Percentiles rank a stretch among this genome's conserved stretches.
Evolutionary conservation across 2,888 invertebrate species (phyloP).

Genomic region (Ormyrus thymus): DNA sequence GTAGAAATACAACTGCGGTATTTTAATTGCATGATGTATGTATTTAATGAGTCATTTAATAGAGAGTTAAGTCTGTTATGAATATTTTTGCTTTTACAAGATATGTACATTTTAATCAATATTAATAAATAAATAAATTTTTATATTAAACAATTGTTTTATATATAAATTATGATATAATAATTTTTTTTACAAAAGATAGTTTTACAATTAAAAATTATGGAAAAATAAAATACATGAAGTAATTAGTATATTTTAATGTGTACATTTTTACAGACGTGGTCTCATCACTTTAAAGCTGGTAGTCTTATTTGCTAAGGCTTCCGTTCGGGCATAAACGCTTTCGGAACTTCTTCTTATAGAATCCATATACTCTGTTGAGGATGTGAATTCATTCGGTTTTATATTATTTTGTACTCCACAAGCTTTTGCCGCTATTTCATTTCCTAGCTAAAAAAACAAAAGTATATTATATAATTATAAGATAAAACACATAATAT

Average conservation of each 20-base stretch:
- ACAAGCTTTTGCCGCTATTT: slow-evolving; percentile 22
- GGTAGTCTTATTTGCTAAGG: slow-evolving; percentile 71
- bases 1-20: slow-evolving; percentile 47
- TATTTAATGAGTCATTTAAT: slow-evolving; percentile 34
- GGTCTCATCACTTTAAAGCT: slow-evolving; percentile 74
- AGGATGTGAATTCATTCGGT: slow-evolving; percentile 67
- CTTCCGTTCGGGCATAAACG: slow-evolving; percentile 73
- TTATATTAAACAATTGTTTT: slow-evolving; percentile 35
- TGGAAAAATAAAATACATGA: slow-evolving; percentile 31
- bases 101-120: slow-evolving; percentile 45
- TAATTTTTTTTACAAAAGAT: slow-evolving; percentile 38
- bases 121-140: slow-evolving; percentile 48
- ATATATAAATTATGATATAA: slow-evolving; percentile 12
- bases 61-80: slow-evolving; percentile 39
- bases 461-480: too few species aligned
- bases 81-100: slow-evolving; percentile 41
- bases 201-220: slow-evolving; percentile 34
- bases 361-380: slow-evolving; percentile 71
- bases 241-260: slow-evolving; percentile 42
- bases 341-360: slow-evolving; percentile 72
- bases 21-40: slow-evolving; percentile 34
- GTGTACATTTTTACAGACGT: slow-evolving; percentile 65
- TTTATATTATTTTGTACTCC: slow-evolving; percentile 54
- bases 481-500: too few species aligned
- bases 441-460: slow-evolving; percentile 15